These are phyloP conservation scores for Chromis chromis DNA, from an alignment of 2,797 vertebrate species.

Conservation along the genomic window DNA sequence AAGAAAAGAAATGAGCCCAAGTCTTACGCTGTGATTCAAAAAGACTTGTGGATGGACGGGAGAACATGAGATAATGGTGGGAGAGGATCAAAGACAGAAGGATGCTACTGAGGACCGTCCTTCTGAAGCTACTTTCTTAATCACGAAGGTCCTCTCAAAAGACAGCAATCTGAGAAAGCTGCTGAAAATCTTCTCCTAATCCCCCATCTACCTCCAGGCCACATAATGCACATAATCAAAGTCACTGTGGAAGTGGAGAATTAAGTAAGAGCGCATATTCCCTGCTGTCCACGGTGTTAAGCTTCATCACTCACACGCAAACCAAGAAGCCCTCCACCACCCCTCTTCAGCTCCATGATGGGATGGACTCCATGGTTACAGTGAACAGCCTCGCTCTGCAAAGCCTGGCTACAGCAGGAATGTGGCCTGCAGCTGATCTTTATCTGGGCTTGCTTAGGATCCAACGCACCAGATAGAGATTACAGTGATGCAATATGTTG, in stretches of 20 bases:
- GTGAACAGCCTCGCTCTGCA: constrained; percentile 54
- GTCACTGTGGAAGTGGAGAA: constrained; percentile 55
- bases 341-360: constrained; percentile 12
- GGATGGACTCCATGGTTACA: constrained; percentile 67
- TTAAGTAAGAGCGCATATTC: constrained; percentile 64
- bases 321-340: not conserved
- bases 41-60: not conserved
- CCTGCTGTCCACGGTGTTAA: constrained; percentile 58
- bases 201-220: constrained; percentile 75
- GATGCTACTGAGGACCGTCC: constrained; percentile 22
- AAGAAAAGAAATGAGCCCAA: not conserved
- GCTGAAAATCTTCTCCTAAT: constrained; percentile 79
- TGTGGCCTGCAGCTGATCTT: constrained; percentile 50
- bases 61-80: not conserved
- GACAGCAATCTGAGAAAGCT: constrained; percentile 61
- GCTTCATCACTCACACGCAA: constrained; percentile 32
- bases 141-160: constrained; percentile 61
- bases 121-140: constrained; percentile 45
- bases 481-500: not conserved
- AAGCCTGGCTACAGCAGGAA: constrained; percentile 46
- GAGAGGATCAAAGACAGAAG: constrained; percentile 53
- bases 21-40: not conserved
- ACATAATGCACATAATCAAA: constrained; percentile 68
- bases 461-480: constrained; percentile 7
- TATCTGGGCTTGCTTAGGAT: constrained; percentile 40